Percentiles rank a stretch among this genome's conserved stretches.
Evolutionary conservation across 2,113 vertebrate species (phyloP).

Genomic region (Micronycteris hirsuta): DNA sequence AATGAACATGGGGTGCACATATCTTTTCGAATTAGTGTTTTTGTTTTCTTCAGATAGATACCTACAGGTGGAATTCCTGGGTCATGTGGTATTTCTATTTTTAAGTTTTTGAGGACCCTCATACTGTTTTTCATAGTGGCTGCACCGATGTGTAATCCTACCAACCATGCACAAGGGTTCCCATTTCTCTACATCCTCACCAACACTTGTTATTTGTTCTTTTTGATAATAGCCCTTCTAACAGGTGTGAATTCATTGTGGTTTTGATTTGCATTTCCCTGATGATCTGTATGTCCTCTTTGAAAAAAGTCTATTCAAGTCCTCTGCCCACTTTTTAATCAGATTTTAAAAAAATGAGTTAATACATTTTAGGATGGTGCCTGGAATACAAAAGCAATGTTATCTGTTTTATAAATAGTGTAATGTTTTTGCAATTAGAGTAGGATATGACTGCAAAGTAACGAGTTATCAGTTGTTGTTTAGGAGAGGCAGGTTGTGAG

Average conservation of each 20-base stretch:
- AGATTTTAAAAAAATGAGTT: not conserved
- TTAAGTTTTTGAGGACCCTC: not conserved
- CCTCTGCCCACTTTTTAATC: not conserved
- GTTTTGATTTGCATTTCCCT: not conserved
- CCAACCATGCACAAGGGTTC: not conserved
- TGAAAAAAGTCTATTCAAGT: not conserved
- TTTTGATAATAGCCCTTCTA: not conserved
- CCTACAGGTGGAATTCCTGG: not conserved
- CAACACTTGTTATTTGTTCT: not conserved
- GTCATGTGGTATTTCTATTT: not conserved
- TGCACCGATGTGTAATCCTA: not conserved
- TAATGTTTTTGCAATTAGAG: not conserved
- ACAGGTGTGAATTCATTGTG: not conserved
- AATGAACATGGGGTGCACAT: not conserved
- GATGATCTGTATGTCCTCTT: not conserved
- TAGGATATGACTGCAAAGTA: not conserved
- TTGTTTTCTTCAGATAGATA: not conserved
- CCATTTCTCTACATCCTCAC: not conserved
- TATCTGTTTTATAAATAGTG: not conserved
- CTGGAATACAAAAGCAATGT: not conserved
- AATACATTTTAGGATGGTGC: not conserved
- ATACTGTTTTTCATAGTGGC: not conserved
- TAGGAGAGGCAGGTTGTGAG: not conserved
- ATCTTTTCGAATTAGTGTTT: not conserved
- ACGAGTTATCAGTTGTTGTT: not conserved